Evolutionary conservation across 2,797 vertebrate species (phyloP).

Genomic region (Eulemur mongoz): DNA sequence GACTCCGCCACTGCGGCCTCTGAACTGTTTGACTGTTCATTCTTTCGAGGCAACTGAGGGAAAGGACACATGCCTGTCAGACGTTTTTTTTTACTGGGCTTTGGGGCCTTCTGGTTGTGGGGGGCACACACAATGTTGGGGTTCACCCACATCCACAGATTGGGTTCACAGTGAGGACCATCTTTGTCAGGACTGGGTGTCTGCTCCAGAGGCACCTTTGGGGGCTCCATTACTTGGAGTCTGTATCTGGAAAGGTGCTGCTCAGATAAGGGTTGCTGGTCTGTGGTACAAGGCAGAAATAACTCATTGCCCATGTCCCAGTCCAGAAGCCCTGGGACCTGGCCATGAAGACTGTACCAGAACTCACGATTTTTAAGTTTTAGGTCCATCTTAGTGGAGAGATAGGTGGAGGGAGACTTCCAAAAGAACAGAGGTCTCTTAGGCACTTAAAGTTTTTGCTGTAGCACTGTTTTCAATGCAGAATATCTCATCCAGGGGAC

Average conservation of each 20-base stretch:
- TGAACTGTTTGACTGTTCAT: neutral
- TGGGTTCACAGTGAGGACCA: slow-evolving; percentile 83
- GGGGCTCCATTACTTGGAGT: neutral
- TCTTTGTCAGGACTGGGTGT: neutral
- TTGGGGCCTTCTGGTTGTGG: neutral
- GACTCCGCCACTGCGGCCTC: neutral
- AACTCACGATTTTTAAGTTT: slow-evolving; percentile 39
- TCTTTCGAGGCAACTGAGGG: neutral
- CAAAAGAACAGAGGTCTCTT: neutral
- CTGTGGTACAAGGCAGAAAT: slow-evolving; percentile 32
- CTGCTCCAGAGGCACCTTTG: neutral
- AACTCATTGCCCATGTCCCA: slow-evolving; percentile 59
- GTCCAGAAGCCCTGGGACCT: slow-evolving; percentile 55
- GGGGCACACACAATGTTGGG: slow-evolving; percentile 88
- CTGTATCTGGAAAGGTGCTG: slow-evolving; percentile 1
- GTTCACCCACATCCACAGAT: slow-evolving; percentile 90
- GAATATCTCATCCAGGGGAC: neutral
- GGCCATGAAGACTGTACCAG: slow-evolving; percentile 54
- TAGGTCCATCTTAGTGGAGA: slow-evolving; percentile 51
- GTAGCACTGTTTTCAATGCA: neutral
- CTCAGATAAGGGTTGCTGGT: slow-evolving; percentile 7
- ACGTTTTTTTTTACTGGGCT: neutral
- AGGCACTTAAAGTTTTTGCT: neutral
- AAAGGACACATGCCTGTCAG: neutral
- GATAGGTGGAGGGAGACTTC: neutral